Percentiles rank a stretch among this genome's conserved stretches.
These are phyloP conservation scores for Poecile atricapillus DNA, from an alignment of 2,113 vertebrate genomes.

Conservation along the genomic window DNA sequence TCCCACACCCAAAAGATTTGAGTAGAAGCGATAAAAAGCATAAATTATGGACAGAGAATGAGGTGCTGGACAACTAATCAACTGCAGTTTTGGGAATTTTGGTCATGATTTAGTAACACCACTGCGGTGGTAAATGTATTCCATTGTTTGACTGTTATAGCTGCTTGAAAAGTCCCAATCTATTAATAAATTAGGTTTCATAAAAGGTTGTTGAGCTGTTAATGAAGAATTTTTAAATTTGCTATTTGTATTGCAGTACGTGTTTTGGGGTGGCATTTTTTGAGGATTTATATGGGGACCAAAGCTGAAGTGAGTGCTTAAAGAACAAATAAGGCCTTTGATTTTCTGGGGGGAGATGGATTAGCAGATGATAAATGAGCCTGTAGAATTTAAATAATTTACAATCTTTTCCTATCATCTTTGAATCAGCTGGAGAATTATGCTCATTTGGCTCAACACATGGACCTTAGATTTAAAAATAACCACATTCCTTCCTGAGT, in stretches of 20 bases:
- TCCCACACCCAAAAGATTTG: background rate
- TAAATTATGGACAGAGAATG: background rate
- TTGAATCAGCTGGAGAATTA: background rate
- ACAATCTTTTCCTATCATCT: background rate
- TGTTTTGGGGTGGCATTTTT: background rate
- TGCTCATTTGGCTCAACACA: constrained; percentile 1
- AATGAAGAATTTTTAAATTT: background rate
- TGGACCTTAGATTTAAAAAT: constrained; percentile 25
- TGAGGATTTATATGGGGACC: background rate
- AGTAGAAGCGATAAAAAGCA: background rate
- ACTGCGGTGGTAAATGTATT: background rate
- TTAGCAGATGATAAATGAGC: background rate
- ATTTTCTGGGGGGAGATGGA: background rate
- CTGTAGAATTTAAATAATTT: background rate
- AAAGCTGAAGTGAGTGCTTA: background rate
- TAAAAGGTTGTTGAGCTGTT: background rate
- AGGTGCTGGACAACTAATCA: background rate
- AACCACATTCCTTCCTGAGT: background rate
- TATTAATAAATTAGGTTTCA: background rate
- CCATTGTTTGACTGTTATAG: background rate
- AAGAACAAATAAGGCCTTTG: background rate
- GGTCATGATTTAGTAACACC: background rate
- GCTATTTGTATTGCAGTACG: background rate
- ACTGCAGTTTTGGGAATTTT: background rate
- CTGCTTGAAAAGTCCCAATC: background rate